Evolutionary conservation across 2,888 invertebrate species (phyloP).

Genomic region (Stramonita haemastoma): DNA sequence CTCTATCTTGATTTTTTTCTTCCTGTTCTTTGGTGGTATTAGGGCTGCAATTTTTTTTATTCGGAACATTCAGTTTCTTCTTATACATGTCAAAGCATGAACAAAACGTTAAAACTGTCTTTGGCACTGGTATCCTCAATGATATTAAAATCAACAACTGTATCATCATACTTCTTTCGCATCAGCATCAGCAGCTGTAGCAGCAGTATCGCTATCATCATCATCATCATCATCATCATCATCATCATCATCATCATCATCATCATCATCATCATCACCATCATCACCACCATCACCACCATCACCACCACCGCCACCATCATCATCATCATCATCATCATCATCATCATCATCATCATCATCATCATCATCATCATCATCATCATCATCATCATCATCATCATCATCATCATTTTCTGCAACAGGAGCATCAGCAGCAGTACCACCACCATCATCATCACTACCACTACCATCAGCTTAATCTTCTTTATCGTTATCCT

Average conservation of each 20-base stretch:
- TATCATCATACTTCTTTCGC: too few relatives aligned
- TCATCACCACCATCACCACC: not conserved
- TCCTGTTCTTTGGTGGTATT: too few relatives aligned
- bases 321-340: not conserved
- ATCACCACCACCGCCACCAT: not conserved
- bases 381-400: slow-evolving; percentile 8
- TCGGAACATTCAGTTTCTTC: too few relatives aligned
- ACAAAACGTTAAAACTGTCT: too few relatives aligned
- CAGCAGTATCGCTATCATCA: too few relatives aligned
- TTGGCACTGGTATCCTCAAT: too few relatives aligned
- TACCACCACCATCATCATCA: not conserved
- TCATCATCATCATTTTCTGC: not conserved
- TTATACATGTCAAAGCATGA: too few relatives aligned
- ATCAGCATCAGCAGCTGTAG: too few relatives aligned
- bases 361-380: slow-evolving; percentile 12
- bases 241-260: not conserved
- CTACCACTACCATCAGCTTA: not conserved
- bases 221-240: not conserved
- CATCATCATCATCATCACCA: not conserved
- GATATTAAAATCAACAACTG: too few relatives aligned
- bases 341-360: not conserved
- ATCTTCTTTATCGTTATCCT: too few relatives aligned
- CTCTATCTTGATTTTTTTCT: too few relatives aligned
- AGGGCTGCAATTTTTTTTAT: too few relatives aligned
- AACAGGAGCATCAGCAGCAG: not conserved